phyloP scores from a whole-genome alignment of 1,140 invertebrate species.

The Tigriopus japonicus region DNA sequence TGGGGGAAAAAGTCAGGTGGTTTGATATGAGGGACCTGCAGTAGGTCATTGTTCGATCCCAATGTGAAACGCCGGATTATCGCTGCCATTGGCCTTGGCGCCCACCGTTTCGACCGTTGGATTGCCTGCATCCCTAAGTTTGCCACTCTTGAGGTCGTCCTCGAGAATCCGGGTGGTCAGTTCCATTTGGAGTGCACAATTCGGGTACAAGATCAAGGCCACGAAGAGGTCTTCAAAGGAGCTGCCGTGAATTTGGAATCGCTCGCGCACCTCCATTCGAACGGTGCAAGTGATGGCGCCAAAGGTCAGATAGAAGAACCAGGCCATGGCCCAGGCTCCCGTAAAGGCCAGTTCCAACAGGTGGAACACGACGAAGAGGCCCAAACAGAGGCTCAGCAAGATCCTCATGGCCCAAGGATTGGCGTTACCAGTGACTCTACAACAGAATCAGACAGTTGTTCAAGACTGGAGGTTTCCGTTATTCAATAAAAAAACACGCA shows the following conservation, averaged over 20 bases:
- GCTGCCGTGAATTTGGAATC: not conserved
- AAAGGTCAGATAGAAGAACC: conserved; percentile 6
- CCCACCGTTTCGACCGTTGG: too few species aligned
- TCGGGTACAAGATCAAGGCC: not conserved
- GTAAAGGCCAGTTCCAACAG: not conserved
- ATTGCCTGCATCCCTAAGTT: too few species aligned
- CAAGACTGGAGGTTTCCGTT: not conserved
- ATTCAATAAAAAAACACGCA: not conserved
- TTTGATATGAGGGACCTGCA: too few species aligned
- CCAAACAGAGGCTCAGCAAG: not conserved
- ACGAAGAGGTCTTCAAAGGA: conserved; percentile 6
- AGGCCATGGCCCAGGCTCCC: not conserved
- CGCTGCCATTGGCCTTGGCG: too few species aligned
- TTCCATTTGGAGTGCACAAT: not conserved
- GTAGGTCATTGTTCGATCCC: too few species aligned
- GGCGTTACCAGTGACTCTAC: not conserved
- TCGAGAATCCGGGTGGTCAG: not conserved
- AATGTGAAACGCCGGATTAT: too few species aligned
- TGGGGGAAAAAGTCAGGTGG: too few species aligned
- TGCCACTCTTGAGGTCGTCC: not conserved
- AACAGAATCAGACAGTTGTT: too few species aligned
- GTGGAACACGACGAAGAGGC: not conserved
- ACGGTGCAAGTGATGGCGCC: not conserved
- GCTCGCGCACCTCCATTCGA: not conserved
- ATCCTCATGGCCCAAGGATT: not conserved